A percentile compares a stretch with the other conserved stretches of the same genome.
Conservation (phyloP, 1,140 invertebrate genomes). For the Arion vulgaris region DNA sequence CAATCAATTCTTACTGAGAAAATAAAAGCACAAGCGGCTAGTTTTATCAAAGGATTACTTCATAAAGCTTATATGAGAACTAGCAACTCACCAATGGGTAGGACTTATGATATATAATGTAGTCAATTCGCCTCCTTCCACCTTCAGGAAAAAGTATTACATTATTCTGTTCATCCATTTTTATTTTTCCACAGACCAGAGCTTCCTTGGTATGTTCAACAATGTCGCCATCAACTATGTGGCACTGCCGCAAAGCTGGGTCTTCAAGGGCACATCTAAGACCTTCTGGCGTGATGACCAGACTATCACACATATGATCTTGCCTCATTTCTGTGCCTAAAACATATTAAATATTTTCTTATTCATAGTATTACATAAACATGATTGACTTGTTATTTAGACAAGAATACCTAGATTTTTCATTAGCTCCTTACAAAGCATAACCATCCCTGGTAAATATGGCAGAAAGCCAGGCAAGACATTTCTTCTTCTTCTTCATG, state of each 20-base stretch:
- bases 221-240: constrained; percentile 52
- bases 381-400: too few relatives aligned
- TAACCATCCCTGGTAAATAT: too few relatives aligned
- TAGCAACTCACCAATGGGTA: constrained; percentile 43
- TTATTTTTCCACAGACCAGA: constrained; percentile 36
- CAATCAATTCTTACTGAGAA: too few relatives aligned
- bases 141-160: constrained; percentile 38
- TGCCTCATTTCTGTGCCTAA: constrained; percentile 52
- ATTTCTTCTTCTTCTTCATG: too few relatives aligned
- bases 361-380: too few relatives aligned
- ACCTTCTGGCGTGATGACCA: constrained; percentile 45
- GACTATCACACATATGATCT: constrained; percentile 38
- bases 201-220: constrained; percentile 40
- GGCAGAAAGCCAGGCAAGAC: too few relatives aligned
- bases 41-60: too few relatives aligned
- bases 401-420: too few relatives aligned
- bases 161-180: constrained; percentile 39
- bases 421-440: too few relatives aligned
- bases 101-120: constrained; percentile 44
- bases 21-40: too few relatives aligned
- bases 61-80: too few relatives aligned
- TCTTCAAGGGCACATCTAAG: constrained; percentile 48
- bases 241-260: constrained; percentile 46
- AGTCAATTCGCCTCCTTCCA: constrained; percentile 52
- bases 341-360: too few relatives aligned